Base-by-base conservation (phyloP, 2,113 vertebrate genomes). In the Stomatorhinus ivindoensis region DNA sequence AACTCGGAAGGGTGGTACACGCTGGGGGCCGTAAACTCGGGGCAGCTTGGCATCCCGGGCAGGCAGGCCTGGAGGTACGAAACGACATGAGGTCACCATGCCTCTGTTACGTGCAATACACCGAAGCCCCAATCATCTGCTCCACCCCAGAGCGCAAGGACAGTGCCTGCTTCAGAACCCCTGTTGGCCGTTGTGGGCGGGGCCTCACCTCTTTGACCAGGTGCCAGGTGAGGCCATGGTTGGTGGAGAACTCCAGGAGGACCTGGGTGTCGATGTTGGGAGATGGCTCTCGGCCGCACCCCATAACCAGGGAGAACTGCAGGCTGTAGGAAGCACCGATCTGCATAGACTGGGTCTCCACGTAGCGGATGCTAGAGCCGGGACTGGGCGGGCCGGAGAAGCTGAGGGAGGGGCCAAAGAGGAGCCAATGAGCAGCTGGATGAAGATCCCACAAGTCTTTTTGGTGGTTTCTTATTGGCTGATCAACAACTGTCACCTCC, bases 261-360 rank as follows among this genome's bases (percentile, higher is more conserved):
- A 99, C 97, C 91, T 99, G 98, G 89, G 98, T 99, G 95, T 99
- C 98, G 91, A 99, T 98, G 88, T 99, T 96, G 85, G 97, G 96
- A 1, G 97, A 98, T 31, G 97, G 97, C 0, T 94, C 94, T 2
- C 96, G 96, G 11, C 97, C 96, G 39, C 98, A 99, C 89, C 98
- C 98, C 98, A 99, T 99, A 80, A 99, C 97, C 94, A 99, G 88
- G 85, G 97, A 98, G 94, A 99, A 99, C 95, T 99, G 98, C 90
- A 99, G 96, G 95, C 97, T 99, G 69, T 99, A 99, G 0, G 97
- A 98, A 0, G 98, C 98, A 48, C 98, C 98, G 0, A 98, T 98
- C 93, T 99, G 98, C 98, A 99, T 99, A 0, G 98, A 99, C 88
- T 99, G 98, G 6, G 98, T 99, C 94, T 99, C 98, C 90, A 99